Base-by-base conservation (phyloP, 1,140 invertebrate species). In the Aphelenchoides besseyi region DNA sequence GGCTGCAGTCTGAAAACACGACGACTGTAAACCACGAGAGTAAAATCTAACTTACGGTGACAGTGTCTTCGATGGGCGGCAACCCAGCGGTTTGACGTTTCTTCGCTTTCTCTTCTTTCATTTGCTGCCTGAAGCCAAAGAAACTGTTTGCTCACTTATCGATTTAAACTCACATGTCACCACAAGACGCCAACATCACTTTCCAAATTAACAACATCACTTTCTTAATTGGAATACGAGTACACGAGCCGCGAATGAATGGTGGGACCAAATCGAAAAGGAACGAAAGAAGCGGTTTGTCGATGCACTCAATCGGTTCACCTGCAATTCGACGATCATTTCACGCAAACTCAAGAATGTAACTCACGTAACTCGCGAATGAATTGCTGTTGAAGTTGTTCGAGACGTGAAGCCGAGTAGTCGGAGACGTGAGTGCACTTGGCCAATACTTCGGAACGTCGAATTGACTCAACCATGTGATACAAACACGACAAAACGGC, bases 191-290 rank as follows among this genome's bases (percentile, higher is more conserved):
- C 2, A 83, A 52, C 3, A 83, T 28, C 36, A 83, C 72, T 67
- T 83, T 83, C 82, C 82, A 83, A 18, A 73, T 72, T 26, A 83
- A 55, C 9, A 83, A 68, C 3, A 82, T 12, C 29, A 81, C 80
- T 55, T 83, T 83, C 70, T 81, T 83, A 8, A 83, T 83, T 16
- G 82, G 82, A 69, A 74, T 82, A 62, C 84, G 79, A 23, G 81
- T 80, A 35, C 69, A 71, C 3, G 69, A 62, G 2, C 81, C 82
- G 37, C 71, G 70, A 23, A 81, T 76, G 67, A 83, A 83, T 28
- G 78, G 67, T n/a, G 83, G 82, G 32, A 84, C 69, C 78, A 83
- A 76, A 64, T 83, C 76, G 32, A 83, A 73, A 1, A 84, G 69
- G n/a, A 81, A 48, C 3, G 80, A 72, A 18, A 82, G 23, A 3